These are phyloP conservation scores for Spilarctia lutea DNA, from an alignment of 2,888 invertebrate genomes.

Conservation along the genomic window DNA sequence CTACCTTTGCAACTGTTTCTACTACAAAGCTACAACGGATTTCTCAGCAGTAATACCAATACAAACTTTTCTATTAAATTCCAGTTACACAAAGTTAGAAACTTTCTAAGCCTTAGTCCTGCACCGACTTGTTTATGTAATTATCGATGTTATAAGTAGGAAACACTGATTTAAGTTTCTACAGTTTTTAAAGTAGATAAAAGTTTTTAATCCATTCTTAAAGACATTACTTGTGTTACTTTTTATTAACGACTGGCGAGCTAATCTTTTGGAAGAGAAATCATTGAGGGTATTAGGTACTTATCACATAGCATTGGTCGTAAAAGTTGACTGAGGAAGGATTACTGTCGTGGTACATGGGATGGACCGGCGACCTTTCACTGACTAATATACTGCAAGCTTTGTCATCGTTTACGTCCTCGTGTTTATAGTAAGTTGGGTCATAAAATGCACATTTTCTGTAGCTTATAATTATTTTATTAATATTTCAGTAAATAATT, in stretches of 20 bases:
- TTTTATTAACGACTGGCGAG: conserved; percentile 18
- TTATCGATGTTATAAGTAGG: conserved; percentile 46
- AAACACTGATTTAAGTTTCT: conserved; percentile 18
- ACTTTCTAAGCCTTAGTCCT: conserved; percentile 53
- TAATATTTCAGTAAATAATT: not conserved
- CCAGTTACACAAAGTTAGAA: conserved; percentile 54
- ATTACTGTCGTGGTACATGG: conserved; percentile 16
- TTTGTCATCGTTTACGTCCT: conserved; percentile 11
- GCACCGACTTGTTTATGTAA: conserved; percentile 60
- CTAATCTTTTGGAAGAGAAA: conserved; percentile 18
- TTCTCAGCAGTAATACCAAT: conserved; percentile 49
- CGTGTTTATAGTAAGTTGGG: not conserved
- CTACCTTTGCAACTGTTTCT: conserved; percentile 35
- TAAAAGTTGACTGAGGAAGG: conserved; percentile 26
- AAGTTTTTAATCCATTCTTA: conserved; percentile 13
- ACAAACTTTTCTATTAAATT: conserved; percentile 67
- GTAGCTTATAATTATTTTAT: not conserved
- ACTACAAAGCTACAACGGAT: conserved; percentile 39
- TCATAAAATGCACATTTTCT: not conserved
- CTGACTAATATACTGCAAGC: conserved; percentile 12
- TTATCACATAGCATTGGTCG: conserved; percentile 18
- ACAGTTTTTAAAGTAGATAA: not conserved
- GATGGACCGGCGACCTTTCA: conserved; percentile 12
- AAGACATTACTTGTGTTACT: conserved; percentile 11
- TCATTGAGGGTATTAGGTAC: conserved; percentile 13